These are phyloP conservation scores for Dicyrtoma fusca DNA, from an alignment of 2,888 invertebrate species.

Conservation along the genomic window DNA sequence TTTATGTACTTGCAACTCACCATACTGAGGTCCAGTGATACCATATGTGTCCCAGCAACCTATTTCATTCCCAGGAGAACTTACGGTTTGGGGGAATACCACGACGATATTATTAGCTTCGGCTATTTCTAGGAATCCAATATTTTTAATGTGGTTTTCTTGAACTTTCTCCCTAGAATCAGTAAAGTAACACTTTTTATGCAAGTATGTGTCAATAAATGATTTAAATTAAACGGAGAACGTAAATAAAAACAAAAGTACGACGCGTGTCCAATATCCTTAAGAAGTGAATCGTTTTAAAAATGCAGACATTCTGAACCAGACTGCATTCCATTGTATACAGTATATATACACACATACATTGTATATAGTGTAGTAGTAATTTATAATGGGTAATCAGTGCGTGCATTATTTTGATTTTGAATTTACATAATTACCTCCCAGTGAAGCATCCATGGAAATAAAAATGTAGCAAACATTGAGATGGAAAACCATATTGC, in stretches of 20 bases:
- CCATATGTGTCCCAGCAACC: constrained; percentile 44
- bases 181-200: background rate
- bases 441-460: constrained; percentile 41
- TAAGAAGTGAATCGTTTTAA: background rate
- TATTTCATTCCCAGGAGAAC: constrained; percentile 35
- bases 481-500: background rate
- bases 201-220: no score
- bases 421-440: constrained; percentile 22
- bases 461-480: constrained; percentile 39
- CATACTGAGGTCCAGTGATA: constrained; percentile 25
- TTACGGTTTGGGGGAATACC: constrained; percentile 43
- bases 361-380: background rate
- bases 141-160: constrained; percentile 39
- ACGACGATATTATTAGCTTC: constrained; percentile 45
- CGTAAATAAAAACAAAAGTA: no score
- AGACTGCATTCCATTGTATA: background rate
- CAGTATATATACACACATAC: background rate
- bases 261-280: no score
- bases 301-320: background rate
- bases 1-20: constrained; percentile 6
- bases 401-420: no score
- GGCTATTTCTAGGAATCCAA: constrained; percentile 47
- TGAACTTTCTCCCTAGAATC: constrained; percentile 35
- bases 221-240: no score
- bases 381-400: background rate